A percentile compares a stretch with the other conserved stretches of the same genome.
phyloP scores from a whole-genome alignment of 2,888 invertebrate species.

The Tuta absoluta region DNA sequence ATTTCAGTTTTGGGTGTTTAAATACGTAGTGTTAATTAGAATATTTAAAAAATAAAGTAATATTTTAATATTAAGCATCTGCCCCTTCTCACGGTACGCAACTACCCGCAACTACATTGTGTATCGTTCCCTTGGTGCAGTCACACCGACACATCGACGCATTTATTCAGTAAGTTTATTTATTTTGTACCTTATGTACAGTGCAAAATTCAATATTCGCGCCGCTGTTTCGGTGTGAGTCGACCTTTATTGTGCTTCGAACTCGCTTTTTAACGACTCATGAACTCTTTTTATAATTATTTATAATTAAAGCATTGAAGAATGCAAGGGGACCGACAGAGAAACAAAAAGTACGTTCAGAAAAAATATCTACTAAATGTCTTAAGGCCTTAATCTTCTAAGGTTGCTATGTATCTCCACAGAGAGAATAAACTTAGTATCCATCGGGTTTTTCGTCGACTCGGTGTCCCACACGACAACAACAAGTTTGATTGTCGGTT shows the following conservation, averaged over 20 bases:
- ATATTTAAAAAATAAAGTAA: not conserved
- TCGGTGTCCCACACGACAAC: not conserved
- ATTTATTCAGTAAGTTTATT: not conserved
- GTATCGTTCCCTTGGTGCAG: not conserved
- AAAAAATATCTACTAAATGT: not conserved
- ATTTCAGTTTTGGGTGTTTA: not conserved
- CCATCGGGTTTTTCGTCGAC: not conserved
- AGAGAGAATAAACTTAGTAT: not conserved
- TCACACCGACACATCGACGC: not conserved
- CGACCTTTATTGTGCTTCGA: conserved; percentile 65
- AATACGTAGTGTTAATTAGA: conserved; percentile 2
- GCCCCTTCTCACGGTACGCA: not conserved
- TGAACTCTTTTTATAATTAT: conserved; percentile 1
- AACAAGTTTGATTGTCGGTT: conserved; percentile 50
- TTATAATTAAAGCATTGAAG: not conserved
- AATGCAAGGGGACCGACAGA: not conserved
- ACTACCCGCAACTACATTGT: not conserved
- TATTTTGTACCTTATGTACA: conserved; percentile 49
- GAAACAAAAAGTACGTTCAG: not conserved
- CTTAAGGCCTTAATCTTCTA: not conserved
- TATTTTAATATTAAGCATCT: not conserved
- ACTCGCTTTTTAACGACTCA: conserved; percentile 29
- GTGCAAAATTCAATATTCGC: conserved; percentile 48
- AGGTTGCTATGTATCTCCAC: not conserved
- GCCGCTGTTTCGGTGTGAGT: conserved; percentile 53